These are phyloP conservation scores for Andrena bicolor DNA, from an alignment of 2,888 invertebrate species.

Conservation along the genomic window DNA sequence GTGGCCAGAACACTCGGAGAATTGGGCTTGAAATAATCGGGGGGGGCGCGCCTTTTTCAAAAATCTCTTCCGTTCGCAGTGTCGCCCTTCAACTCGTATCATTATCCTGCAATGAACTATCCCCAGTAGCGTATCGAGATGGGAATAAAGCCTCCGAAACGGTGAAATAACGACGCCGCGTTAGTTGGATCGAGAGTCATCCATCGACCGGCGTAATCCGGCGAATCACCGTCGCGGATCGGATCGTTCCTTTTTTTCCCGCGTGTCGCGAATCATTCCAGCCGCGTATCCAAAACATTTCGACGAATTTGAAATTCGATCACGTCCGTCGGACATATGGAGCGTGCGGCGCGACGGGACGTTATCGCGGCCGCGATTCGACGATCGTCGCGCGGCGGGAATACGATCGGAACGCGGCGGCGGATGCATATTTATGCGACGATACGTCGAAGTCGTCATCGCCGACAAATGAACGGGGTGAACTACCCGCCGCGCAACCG, in stretches of 20 bases:
- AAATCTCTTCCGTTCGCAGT: neutral
- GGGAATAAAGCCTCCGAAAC: too few species aligned
- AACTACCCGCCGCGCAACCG: conserved; percentile 23
- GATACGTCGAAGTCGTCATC: conserved; percentile 66
- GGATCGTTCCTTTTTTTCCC: conserved; percentile 9
- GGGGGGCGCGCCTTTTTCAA: neutral
- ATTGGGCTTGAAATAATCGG: conserved; percentile 44
- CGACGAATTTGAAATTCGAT: conserved; percentile 73
- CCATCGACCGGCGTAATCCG: conserved; percentile 9
- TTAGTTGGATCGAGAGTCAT: conserved; percentile 22
- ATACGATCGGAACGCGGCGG: conserved; percentile 60
- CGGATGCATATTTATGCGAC: conserved; percentile 73
- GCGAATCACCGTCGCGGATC: neutral
- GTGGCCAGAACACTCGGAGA: conserved; percentile 40
- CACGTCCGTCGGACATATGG: conserved; percentile 65
- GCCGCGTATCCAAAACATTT: conserved; percentile 59
- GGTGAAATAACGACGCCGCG: conserved; percentile 26
- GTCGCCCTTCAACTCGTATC: too few species aligned
- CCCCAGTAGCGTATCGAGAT: too few species aligned
- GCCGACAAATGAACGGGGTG: conserved; percentile 66
- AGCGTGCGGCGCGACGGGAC: conserved; percentile 37
- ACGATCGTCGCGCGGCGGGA: conserved; percentile 57
- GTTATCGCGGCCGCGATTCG: conserved; percentile 54
- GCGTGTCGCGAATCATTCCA: conserved; percentile 42
- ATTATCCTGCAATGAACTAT: too few species aligned